A percentile compares a stretch with the other conserved stretches of the same genome.
These are phyloP conservation scores for Poeciliopsis paucimaculata DNA, from an alignment of 2,797 vertebrate genomes.

Conservation along the genomic window DNA sequence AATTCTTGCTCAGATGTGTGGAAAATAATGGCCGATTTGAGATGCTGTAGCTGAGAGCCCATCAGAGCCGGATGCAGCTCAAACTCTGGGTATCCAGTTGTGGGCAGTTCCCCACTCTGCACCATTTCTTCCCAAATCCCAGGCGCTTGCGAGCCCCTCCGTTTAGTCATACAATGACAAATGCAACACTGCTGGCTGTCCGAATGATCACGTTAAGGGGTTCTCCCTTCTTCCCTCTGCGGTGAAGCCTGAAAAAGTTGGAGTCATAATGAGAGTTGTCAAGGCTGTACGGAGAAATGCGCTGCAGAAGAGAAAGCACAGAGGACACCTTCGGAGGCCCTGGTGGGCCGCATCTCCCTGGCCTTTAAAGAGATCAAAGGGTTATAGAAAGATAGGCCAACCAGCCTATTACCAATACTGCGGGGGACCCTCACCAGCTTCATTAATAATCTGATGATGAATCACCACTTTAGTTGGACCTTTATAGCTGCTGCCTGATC, in stretches of 20 bases:
- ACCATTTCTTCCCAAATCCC: conserved; percentile 55
- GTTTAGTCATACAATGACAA: conserved; percentile 77
- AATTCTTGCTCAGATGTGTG: conserved; percentile 26
- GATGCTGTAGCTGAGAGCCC: conserved; percentile 41
- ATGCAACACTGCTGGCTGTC: conserved; percentile 72
- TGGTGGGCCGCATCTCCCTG: conserved; percentile 75
- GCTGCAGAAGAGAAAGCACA: conserved; percentile 48
- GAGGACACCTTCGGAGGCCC: conserved; percentile 67
- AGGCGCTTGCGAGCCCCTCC: conserved; percentile 56
- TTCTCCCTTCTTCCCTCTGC: conserved; percentile 52
- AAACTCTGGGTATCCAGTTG: conserved; percentile 39
- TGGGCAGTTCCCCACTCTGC: conserved; percentile 40
- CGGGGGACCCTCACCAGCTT: conserved; percentile 80
- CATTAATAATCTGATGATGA: conserved; percentile 89
- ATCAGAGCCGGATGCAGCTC: conserved; percentile 43
- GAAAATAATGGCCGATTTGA: conserved; percentile 46
- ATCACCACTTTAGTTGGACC: conserved; percentile 87
- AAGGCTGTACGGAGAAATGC: conserved; percentile 66
- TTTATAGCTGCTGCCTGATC: conserved; percentile 86
- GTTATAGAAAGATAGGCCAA: conserved; percentile 76
- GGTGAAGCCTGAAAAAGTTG: conserved; percentile 72
- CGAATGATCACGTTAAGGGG: conserved; percentile 68
- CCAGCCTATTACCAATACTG: conserved; percentile 83
- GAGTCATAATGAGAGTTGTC: conserved; percentile 78
- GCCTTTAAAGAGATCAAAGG: conserved; percentile 85